These are phyloP conservation scores for Synchiropus splendidus DNA, from an alignment of 2,113 vertebrate species.

Conservation along the genomic window DNA sequence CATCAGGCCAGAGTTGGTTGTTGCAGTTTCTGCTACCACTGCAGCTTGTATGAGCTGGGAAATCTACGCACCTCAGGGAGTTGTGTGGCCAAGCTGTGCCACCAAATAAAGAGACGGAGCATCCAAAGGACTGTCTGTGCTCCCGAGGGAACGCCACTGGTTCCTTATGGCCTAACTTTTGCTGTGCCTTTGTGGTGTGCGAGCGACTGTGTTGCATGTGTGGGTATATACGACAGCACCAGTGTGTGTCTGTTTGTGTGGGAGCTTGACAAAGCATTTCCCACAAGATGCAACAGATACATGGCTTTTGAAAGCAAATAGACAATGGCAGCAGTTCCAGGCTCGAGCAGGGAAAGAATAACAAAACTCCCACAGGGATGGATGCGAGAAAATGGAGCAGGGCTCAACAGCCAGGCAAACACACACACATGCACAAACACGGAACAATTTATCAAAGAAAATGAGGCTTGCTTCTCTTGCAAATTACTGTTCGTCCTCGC, in stretches of 20 bases:
- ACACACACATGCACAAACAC: too few relatives aligned
- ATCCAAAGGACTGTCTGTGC: slow-evolving; percentile 4
- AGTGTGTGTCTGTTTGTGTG: slow-evolving; percentile 2
- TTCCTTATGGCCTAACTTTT: not conserved
- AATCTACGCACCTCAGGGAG: slow-evolving; percentile 18
- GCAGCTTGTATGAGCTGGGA: slow-evolving; percentile 13
- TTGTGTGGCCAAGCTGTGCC: slow-evolving; percentile 5
- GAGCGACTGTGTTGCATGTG: not conserved
- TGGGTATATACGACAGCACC: too few relatives aligned
- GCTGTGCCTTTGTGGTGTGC: not conserved
- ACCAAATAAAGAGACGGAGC: not conserved
- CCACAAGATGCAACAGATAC: too few relatives aligned
- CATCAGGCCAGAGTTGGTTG: slow-evolving; percentile 7
- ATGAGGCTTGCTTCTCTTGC: too few relatives aligned
- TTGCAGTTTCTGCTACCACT: slow-evolving; percentile 8
- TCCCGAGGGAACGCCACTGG: slow-evolving; percentile 3
- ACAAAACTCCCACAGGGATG: slow-evolving; percentile 4
- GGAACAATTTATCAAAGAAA: too few relatives aligned
- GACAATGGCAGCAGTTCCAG: slow-evolving; percentile 6
- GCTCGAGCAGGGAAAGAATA: not conserved
- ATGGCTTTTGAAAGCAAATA: slow-evolving; percentile 7
- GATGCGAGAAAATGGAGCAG: not conserved
- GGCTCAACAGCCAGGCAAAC: not conserved
- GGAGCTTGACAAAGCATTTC: not conserved
- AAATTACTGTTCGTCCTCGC: too few relatives aligned